Evolutionary conservation across 2,113 vertebrate species (phyloP), one percentile per base, ranked within the genome.

Genomic region (Cyanistes caeruleus): DNA sequence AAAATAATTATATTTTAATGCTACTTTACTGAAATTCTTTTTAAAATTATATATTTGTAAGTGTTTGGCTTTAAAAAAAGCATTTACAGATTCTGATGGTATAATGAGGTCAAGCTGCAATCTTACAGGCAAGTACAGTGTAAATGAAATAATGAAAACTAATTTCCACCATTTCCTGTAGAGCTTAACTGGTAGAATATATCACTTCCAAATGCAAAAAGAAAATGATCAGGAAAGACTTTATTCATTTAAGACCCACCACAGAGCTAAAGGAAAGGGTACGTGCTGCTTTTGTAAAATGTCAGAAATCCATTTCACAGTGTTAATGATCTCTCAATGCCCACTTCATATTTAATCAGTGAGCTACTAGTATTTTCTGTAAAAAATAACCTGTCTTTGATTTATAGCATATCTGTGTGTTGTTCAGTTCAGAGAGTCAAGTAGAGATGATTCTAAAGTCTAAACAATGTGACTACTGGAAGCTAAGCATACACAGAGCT

Each of bases 271-370:
- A 94, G 48, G 70, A 79, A 96, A 96, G 69, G 23, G 67, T 80
- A 74, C 63, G 48, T 35, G 83, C 79, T 89, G 93, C 4, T 84
- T 87, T 94, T 88, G 56, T 35, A 18, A 96, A 84, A 94, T 72
- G 79, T 93, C 90, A 93, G 92, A 84, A 95, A 93, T 60, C 64
- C 76, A 84, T 95, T 94, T 95, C 67, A 53, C 76, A 58, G 37
- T 64, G 18, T 65, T 97, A 94, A 93, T 92, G 80, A 67, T 65
- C 93, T 95, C 76, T 95, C 78, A 78, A 56, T 93, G 76, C 53
- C 85, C 88, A 92, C 73, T 94, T 95, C 86, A 77, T 73, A 64
- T 82, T 95, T 83, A 89, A 81, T 72, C 67, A 96, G 62, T 6
- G 4, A 87, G 65, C 43, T 86, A 83, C 78, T 65, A 90, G 83